Evolutionary conservation across 2,113 vertebrate genomes (phyloP).

Genomic region (Talpa occidentalis): DNA sequence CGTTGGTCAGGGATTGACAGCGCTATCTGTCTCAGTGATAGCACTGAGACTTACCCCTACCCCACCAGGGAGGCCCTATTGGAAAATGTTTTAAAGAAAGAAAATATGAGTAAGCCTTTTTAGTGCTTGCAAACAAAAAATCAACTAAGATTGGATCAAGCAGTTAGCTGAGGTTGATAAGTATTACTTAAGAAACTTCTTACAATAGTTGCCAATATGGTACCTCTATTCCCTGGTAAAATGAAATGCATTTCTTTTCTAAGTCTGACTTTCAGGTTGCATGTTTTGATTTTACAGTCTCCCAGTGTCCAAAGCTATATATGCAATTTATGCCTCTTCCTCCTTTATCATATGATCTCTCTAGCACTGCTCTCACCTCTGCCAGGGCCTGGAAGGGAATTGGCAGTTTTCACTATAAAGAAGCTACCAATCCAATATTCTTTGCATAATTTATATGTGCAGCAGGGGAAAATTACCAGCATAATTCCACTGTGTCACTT

Average conservation of each 20-base stretch:
- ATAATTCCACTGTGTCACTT: conserved; percentile 75
- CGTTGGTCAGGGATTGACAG: too few species aligned
- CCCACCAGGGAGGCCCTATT: not conserved
- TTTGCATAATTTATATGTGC: conserved; percentile 79
- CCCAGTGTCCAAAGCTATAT: not conserved
- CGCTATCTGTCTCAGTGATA: too few species aligned
- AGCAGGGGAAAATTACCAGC: conserved; percentile 63
- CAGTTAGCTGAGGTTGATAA: conserved; percentile 77
- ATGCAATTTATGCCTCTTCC: not conserved
- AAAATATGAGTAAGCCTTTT: conserved; percentile 74
- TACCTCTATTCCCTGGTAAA: conserved; percentile 58
- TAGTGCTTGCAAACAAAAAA: conserved; percentile 70
- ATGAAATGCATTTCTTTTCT: conserved; percentile 5
- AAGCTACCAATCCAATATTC: conserved; percentile 74
- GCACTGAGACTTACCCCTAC: too few species aligned
- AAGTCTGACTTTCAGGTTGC: conserved; percentile 53
- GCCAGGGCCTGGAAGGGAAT: conserved; percentile 64
- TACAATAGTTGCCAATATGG: conserved; percentile 53
- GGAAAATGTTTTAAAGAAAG: conserved; percentile 38
- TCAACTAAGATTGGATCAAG: conserved; percentile 66
- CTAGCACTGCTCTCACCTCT: conserved; percentile 62
- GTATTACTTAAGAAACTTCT: conserved; percentile 78
- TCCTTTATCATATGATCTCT: conserved; percentile 65
- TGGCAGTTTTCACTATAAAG: conserved; percentile 72
- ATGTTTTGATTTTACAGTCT: conserved; percentile 56